Conservation (phyloP, 2,888 invertebrate genomes). For the Frankliniella intonsa region DNA sequence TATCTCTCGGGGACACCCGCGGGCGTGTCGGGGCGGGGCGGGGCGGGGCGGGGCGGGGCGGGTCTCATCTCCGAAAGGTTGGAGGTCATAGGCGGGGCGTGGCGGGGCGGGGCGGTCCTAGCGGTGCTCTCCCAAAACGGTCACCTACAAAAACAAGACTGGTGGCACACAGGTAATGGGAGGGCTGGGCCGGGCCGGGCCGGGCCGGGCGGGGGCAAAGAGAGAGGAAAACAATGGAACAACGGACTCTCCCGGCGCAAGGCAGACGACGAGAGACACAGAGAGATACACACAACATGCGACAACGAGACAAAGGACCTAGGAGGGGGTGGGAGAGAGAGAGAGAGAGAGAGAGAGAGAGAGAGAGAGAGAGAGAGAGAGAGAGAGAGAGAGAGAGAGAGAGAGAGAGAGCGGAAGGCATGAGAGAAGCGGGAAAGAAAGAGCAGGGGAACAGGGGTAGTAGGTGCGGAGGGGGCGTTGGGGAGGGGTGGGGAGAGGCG, state of each 20-base stretch:
- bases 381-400: not conserved
- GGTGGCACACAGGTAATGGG: not conserved
- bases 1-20: too few species aligned
- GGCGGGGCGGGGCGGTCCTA: too few species aligned
- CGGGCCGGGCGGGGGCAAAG: not conserved
- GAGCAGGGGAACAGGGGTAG: not conserved
- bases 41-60: too few species aligned
- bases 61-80: too few species aligned
- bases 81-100: too few species aligned
- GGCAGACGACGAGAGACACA: not conserved
- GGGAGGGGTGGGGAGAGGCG: not conserved
- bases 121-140: too few species aligned
- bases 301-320: not conserved
- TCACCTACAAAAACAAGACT: too few species aligned
- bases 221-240: not conserved
- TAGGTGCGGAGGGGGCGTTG: not conserved
- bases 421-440: not conserved
- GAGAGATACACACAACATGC: not conserved
- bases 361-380: not conserved
- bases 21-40: too few species aligned
- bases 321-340: not conserved
- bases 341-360: not conserved
- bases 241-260: too few species aligned
- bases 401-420: not conserved
- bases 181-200: too few species aligned